Base-by-base conservation (phyloP, 2,113 vertebrate genomes). In the Carassius auratus region DNA sequence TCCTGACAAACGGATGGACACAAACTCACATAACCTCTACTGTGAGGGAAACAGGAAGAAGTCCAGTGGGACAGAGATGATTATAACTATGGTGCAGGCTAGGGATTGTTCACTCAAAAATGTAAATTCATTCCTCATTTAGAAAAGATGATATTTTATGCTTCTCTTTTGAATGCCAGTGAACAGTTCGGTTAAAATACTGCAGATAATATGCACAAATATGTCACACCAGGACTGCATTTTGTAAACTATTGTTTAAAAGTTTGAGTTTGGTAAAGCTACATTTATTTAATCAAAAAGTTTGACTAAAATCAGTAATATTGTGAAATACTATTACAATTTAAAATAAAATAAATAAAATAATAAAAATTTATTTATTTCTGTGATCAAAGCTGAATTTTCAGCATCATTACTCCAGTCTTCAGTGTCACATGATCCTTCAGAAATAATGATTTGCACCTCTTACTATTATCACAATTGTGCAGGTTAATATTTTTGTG, bases 11-110 rank as follows among this genome's bases (percentile, higher is more conserved):
- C 15, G 77, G 78, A 59, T 48, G 64, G 71, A 9, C 17, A 30
- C 26, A 69, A 52, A 85, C 84, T 36, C 64, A 48, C 77, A 66
- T 80, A 38, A 80, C 81, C 75, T 62, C 8, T 26, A 83, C 17
- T 17, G 9, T 8, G 15, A 61, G 9, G 74, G 33, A 62, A 15
- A n/a, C 73, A 76, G 21, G 68, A 68, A 84, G 36, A 85, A 21
- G 10, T 13, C n/a, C 21, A 52, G 26, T n/a, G 62, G 48, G 45
- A 77, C 30, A 14, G 76, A 77, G 71, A 14, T 74, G 12, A 26
- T 23, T 74, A 23, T 23, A 74, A 74, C 38, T 23, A 21, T 45
- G 5, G 69, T n/a, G 69, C 13, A n/a, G 69, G 69, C 38, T 73
- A n/a, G 69, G 42, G 71, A 38, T 45, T 69, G 38, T 42, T 78